Base-by-base conservation (phyloP, 1,140 invertebrate species). In the Chionoecetes opilio region DNA sequence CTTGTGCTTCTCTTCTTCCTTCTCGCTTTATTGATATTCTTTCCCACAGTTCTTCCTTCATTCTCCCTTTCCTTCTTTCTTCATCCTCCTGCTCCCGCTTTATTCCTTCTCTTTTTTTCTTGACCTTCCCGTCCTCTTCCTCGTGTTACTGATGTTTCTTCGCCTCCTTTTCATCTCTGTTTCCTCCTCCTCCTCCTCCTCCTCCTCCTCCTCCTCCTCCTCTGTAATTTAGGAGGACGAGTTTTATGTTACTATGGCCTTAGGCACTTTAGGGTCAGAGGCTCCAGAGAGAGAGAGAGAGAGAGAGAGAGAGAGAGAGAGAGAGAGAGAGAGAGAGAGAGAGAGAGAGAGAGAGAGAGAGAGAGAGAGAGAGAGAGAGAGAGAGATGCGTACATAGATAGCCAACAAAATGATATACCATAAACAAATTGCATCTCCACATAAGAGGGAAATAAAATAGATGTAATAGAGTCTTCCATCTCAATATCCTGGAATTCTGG, bases 271-370 rank as follows among this genome's bases (percentile, higher is more conserved):
- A 29, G 21, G 32, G n/a, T 90, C 88, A 53, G 53, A 53, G n/a
- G 26, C 3, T 63, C 21, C 1, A 29, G 35, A 89, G n/a, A 89
- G 87, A 29, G 41, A 17, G 37, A 89, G 37, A 38, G 63, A 75
- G 63, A 75, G 63, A 75, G 63, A 75, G 63, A 75, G 63, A 75
- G 63, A 75, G 63, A 75, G 63, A 75, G 63, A 75, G 63, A 75
- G 63, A 75, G 63, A 75, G 63, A 75, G 63, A 75, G 63, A 75
- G 63, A 75, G 63, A 75, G 63, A 75, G 63, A 75, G 63, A 75
- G 63, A 75, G 63, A 75, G 53, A 75, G 53, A 75, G 53, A 75
- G 53, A 75, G 53, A 75, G 53, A 75, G 9, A 75, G 21, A 75
- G 53, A 75, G 21, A 75, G 9, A 26, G 53, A 75, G 21, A 75